Evolutionary conservation across 2,888 invertebrate species (phyloP), one percentile per base, ranked within the genome.

Genomic region (Drosophila mayaguana): DNA sequence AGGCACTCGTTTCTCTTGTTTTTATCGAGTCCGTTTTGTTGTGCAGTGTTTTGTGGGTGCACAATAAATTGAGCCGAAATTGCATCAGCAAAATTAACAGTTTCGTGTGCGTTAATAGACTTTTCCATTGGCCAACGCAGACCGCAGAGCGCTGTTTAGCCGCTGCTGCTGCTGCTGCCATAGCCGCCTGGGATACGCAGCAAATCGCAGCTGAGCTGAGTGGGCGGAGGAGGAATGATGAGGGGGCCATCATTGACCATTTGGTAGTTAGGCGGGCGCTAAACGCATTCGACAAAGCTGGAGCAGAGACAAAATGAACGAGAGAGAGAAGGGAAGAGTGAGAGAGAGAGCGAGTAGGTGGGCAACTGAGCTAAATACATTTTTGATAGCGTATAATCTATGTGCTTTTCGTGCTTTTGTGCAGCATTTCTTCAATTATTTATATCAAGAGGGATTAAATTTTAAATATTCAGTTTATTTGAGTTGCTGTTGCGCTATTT

Each of bases 11-110:
- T 45, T 46, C 56, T 53, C 16, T 59, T 53, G 63, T 16, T 48
- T 9, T 54, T 42, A 46, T n/a, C 48, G 34, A 28, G 22, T 34
- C 34, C 50, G 36, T 20, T 73, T 66, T 71, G 69, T 64, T 70
- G 67, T 66, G 59, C 71, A 63, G 71, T 74, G 68, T 77, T 77
- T 80, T 73, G 89, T 84, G 88, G 85, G 89, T 90, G 81, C 88
- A 86, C 90, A 90, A 85, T 85, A 85, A 90, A 90, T 85, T 85
- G 83, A 88, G 87, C 81, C 81, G 69, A 90, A 85, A 90, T 85
- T 88, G 90, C 85, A 85, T 85, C 90, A 88, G 83, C 84, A 65
- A 86, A 86, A 86, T 86, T 90, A 86, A 86, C 90, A 89, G 90
- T 86, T 86, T 86, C 85, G 89, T 78, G 89, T 88, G 76, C 90